Evolutionary conservation across 1,140 invertebrate species (phyloP).

Genomic region (Calephelis nemesis): DNA sequence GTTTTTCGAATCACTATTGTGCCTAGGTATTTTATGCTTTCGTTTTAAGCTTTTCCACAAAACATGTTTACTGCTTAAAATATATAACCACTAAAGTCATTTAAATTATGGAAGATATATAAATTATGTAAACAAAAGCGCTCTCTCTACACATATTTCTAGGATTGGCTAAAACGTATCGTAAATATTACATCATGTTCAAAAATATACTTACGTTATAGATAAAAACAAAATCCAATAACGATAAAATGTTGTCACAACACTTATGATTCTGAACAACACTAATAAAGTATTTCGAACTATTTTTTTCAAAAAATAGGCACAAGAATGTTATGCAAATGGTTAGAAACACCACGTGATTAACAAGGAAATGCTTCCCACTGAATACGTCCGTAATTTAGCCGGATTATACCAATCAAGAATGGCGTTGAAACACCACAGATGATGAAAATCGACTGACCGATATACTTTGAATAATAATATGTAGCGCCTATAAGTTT

Average conservation of each 20-base stretch:
- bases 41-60: not conserved
- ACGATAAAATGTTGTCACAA: constrained; percentile 16
- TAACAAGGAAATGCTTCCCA: not conserved
- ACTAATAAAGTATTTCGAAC: constrained; percentile 21
- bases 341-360: not conserved
- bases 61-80: not conserved
- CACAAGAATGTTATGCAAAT: not conserved
- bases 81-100: no score
- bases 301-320: constrained; percentile 7
- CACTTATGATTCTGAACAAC: constrained; percentile 16
- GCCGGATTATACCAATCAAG: constrained; percentile 26
- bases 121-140: not conserved
- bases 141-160: constrained; percentile 2
- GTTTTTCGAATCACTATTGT: not conserved
- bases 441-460: constrained; percentile 9
- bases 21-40: not conserved
- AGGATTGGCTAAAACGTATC: constrained; percentile 10
- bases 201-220: constrained; percentile 31
- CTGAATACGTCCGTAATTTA: constrained; percentile 12
- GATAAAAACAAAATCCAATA: constrained; percentile 31
- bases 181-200: constrained; percentile 32
- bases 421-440: constrained; percentile 24
- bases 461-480: constrained; percentile 5
- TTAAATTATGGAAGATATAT: not conserved
- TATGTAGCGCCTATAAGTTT: constrained; percentile 3